Conservation (phyloP, 2,888 invertebrate species). For the Rhagium mordax region DNA sequence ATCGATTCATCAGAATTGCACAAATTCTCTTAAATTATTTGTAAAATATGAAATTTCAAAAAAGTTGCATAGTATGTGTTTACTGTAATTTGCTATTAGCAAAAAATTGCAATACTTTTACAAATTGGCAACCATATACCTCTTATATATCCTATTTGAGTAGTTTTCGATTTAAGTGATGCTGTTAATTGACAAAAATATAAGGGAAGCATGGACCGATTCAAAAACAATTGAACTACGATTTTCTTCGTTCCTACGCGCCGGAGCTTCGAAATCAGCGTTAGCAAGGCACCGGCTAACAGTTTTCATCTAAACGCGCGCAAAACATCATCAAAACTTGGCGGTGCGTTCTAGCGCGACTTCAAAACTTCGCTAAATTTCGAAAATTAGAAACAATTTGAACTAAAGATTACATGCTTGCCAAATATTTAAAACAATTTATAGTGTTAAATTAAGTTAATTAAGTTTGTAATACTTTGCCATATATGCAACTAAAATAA, state of each 20-base stretch:
- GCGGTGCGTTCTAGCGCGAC: neutral
- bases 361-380: neutral
- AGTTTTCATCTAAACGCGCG: constrained; percentile 42
- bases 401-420: neutral
- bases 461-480: neutral
- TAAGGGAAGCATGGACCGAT: neutral
- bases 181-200: too few relatives aligned
- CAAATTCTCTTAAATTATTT: too few relatives aligned
- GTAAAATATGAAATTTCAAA: too few relatives aligned
- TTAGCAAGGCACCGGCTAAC: neutral
- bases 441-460: neutral
- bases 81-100: too few relatives aligned
- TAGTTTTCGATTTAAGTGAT: too few relatives aligned
- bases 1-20: too few relatives aligned
- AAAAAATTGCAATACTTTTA: too few relatives aligned
- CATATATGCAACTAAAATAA: neutral
- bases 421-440: neutral
- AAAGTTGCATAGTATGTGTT: too few relatives aligned
- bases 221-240: constrained; percentile 9
- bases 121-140: too few relatives aligned
- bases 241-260: constrained; percentile 11
- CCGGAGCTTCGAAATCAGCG: neutral
- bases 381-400: neutral
- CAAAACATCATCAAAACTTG: constrained; percentile 32
- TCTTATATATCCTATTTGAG: too few relatives aligned